Base-by-base conservation (phyloP, 1,140 invertebrate genomes). In the Piezodorus guildinii region DNA sequence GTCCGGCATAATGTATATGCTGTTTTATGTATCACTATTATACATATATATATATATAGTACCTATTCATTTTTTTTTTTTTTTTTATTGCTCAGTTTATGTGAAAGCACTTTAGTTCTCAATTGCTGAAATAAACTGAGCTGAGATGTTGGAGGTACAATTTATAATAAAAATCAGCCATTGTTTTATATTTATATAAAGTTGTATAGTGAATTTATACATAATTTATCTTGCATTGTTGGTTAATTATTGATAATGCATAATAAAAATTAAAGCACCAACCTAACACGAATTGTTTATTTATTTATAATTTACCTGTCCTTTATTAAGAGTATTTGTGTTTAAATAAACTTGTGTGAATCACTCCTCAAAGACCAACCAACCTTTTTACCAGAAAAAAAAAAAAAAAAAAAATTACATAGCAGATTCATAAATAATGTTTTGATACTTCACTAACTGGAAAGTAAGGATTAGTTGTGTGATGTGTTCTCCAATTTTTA, bases 141-240 rank as follows among this genome's bases (percentile, higher is more conserved):
- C 52, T 23, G 23, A 56, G 21, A 49, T 56, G 23, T 56, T 56
- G 52, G 19, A 56, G 52, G 52, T 56, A 10, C 23, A 56, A 56
- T 3, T 56, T 56, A 56, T 23, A 56, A 56, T 25, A 15, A 23
- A 23, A 56, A 49, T 49, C 23, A 56, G 23, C 23, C 52, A 56
- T 56, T 56, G 52, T 56, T 56, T 56, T 56, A 56, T 56, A 56
- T 23, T 16, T 56, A 56, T 56, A 56, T 25, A 56, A 25, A 56
- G 14, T 56, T 56, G 52, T 56, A 56, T 56, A 56, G 52, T 14
- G 23, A 56, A 23, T 56, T 39, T 56, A 23, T 23, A 23, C 17
- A 21, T 23, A 23, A 56, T 56, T 56, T 56, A 56, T 56, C 17
- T 56, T 25, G 52, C 52, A 25, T 56, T 56, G 21, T 56, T 56